These are phyloP conservation scores for Phorcus lineatus DNA, from an alignment of 2,888 invertebrate species.

Conservation along the genomic window DNA sequence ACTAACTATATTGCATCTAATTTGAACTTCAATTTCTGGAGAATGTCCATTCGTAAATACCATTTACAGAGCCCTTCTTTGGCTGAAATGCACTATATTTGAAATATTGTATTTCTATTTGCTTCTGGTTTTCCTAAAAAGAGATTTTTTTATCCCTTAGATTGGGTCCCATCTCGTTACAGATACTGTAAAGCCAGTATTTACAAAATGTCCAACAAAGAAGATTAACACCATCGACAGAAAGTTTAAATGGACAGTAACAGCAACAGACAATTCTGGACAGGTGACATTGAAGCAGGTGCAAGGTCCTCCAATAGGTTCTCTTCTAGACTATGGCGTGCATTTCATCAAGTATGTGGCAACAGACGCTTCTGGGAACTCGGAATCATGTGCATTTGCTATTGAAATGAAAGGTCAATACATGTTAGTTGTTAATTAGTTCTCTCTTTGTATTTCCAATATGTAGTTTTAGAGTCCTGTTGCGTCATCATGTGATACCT, in stretches of 20 bases:
- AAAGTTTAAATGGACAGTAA: neutral
- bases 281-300: neutral
- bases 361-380: neutral
- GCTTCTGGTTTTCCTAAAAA: neutral
- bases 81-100: too few relatives aligned
- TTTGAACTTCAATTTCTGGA: neutral
- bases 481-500: too few relatives aligned
- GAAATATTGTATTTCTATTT: neutral
- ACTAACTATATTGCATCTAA: too few relatives aligned
- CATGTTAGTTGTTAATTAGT: neutral
- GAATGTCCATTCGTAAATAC: neutral
- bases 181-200: neutral
- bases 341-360: neutral
- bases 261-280: slow-evolving; percentile 11
- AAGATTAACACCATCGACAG: neutral
- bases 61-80: too few relatives aligned
- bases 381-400: neutral
- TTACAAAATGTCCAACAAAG: slow-evolving; percentile 2
- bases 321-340: neutral
- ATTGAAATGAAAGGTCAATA: neutral
- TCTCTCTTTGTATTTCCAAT: neutral
- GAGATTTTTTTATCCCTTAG: too few relatives aligned
- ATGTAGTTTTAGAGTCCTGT: neutral
- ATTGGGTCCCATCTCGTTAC: neutral
- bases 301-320: neutral